Base-by-base conservation (phyloP, 2,113 vertebrate species). In the Microcebus jonahi region DNA sequence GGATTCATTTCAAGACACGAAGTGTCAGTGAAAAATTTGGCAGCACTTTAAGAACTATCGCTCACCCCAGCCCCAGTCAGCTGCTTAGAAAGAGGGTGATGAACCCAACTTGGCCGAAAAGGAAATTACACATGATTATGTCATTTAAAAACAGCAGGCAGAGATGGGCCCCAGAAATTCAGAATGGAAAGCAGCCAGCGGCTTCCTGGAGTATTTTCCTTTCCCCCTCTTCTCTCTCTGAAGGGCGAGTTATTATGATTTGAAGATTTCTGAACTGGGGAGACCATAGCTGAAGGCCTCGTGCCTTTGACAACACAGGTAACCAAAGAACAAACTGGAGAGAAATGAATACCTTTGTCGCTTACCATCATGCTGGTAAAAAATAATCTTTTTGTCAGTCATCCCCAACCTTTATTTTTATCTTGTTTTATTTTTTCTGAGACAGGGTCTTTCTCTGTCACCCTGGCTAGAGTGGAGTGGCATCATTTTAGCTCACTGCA, bases 61-160 rank as follows among this genome's bases (percentile, higher is more conserved):
- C 4, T 53, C 29, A 3, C 2, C 68, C 29, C 23, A 70, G 34
- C 86, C 36, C 39, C 65, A 71, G 95, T 23, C 84, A 80, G 55
- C 80, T 55, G 71, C 67, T 80, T 84, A 34, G 81, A 92, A 88
- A 61, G 67, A 42, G 36, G 79, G 53, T 48, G 59, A 81, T 59
- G 89, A 94, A 83, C 88, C 67, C 34, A 79, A 82, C 55, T 94
- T 95, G 94, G 85, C 90, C 83, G 14, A 70, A 67, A 77, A 75
- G 81, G 68, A 96, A 94, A 91, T 93, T 76, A 86, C 63, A 67
- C 82, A 31, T 55, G 80, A 97, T 80, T 53, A 80, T 25, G 18
- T 71, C 59, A 67, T 94, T 86, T 86, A 90, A 83, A 93, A 77
- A 63, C 70, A 87, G 59, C 25, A 39, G 77, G 85, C 86, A 89